Evolutionary conservation across 2,888 invertebrate genomes (phyloP), one percentile per base, ranked within the genome.

Genomic region (Schrankia costaestrigalis): DNA sequence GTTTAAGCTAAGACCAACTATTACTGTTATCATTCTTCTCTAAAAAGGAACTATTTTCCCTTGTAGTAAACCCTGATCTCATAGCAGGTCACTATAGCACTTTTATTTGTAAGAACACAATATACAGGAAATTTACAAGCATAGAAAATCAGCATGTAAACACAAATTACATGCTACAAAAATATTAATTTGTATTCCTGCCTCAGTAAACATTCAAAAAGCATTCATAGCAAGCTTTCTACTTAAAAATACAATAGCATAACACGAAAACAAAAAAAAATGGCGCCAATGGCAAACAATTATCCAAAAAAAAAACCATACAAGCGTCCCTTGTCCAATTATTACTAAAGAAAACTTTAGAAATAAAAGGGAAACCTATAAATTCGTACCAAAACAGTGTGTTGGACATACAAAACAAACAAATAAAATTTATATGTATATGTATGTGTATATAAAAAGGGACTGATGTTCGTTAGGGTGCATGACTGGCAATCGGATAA

Each of bases 401-500:
- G 62, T 67, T 56, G 59, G 54, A 43, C 48, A 57, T 47, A 44
- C 46, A 78, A 81, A 79, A 78, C 76, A 83, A 83, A 83, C 75
- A 80, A 71, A 69, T 67, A 56, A 53, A 63, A 61, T 57, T 50
- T 61, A 66, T 58, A 43, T 70, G 64, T 51, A 56, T 57, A 51
- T 56, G 59, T 63, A 57, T 61, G 55, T 58, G 52, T 56, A 60
- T 64, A 59, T 61, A 71, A 66, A 69, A 69, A 66, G 60, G 63
- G 56, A 47, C 53, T 53, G 57, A 55, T 48, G 74, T 84, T 84
- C 84, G 83, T 86, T 86, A 86, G 82, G 78, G 76, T 67, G 78
- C 80, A 83, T 86, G 85, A 86, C 85, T 85, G 78, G 83, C 82
- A 79, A 73, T 71, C 73, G 71, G 76, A 74, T 76, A 68, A 72